phyloP scores from a whole-genome alignment of 2,113 vertebrate species.

The Cygnus buccinator region DNA sequence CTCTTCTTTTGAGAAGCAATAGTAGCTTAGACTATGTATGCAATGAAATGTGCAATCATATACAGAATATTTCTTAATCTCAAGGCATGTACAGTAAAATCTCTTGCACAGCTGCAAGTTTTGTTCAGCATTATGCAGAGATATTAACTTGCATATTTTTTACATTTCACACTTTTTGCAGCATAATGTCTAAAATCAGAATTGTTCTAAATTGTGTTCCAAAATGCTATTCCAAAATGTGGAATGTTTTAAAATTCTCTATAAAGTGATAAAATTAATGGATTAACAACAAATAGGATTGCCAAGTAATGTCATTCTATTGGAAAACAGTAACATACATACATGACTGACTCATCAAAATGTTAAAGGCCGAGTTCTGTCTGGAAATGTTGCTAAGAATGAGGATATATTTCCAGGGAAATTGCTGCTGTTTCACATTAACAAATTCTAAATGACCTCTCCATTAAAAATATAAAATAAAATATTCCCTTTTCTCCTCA shows the following conservation, averaged over 20 bases:
- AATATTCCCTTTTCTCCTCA: background rate
- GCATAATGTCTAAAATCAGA: background rate
- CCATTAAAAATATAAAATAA: background rate
- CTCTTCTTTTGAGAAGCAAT: background rate
- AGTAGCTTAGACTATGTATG: background rate
- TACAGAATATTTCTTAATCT: background rate
- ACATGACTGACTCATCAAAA: background rate
- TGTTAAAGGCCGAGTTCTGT: background rate
- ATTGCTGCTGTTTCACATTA: background rate
- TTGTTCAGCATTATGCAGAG: background rate
- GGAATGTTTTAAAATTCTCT: rapidly evolving
- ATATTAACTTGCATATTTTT: background rate
- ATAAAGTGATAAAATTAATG: background rate
- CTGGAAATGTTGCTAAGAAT: background rate
- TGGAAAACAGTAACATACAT: background rate
- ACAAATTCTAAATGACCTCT: background rate
- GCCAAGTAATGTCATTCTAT: background rate
- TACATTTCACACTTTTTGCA: background rate
- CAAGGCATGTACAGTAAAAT: background rate
- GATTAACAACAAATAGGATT: background rate
- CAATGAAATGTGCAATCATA: rapidly evolving
- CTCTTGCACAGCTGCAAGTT: background rate
- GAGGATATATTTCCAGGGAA: background rate
- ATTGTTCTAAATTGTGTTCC: background rate
- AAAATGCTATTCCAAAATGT: background rate